A percentile compares a stretch with the other conserved stretches of the same genome.
phyloP scores from a whole-genome alignment of 1,140 invertebrate genomes.

The Leptinotarsa texana region DNA sequence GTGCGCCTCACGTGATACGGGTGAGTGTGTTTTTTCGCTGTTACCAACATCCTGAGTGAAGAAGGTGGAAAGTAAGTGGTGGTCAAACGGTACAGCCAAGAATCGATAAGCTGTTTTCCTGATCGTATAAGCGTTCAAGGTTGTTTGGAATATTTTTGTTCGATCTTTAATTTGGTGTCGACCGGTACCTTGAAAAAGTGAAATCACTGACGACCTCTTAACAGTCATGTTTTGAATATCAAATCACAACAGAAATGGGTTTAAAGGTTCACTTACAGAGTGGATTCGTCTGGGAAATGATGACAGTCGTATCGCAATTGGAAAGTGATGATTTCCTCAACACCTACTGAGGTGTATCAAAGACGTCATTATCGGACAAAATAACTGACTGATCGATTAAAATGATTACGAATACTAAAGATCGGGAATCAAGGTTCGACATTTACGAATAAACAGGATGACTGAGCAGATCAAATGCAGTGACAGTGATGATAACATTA shows the following conservation, averaged over 20 bases:
- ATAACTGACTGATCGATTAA: no score
- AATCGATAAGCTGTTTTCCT: not conserved
- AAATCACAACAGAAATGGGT: not conserved
- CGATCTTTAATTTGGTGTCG: not conserved
- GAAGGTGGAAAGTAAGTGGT: not conserved
- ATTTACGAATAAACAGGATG: no score
- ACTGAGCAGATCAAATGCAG: no score
- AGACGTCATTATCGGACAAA: no score
- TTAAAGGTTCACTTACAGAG: not conserved
- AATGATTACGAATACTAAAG: no score
- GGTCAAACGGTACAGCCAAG: not conserved
- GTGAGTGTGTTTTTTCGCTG: not conserved
- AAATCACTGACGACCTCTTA: not conserved
- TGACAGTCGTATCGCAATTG: not conserved
- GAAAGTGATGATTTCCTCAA: not conserved
- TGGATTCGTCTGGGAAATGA: not conserved
- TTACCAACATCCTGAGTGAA: not conserved
- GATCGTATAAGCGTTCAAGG: conserved; percentile 4
- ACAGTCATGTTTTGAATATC: not conserved
- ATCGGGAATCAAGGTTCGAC: no score
- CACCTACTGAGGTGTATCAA: not conserved
- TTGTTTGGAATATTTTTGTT: not conserved
- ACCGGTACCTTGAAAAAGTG: not conserved
- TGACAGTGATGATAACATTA: no score
- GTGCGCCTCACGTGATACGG: not conserved